These are phyloP conservation scores for Sorex fumeus DNA, from an alignment of 2,113 vertebrate species.

Conservation along the genomic window DNA sequence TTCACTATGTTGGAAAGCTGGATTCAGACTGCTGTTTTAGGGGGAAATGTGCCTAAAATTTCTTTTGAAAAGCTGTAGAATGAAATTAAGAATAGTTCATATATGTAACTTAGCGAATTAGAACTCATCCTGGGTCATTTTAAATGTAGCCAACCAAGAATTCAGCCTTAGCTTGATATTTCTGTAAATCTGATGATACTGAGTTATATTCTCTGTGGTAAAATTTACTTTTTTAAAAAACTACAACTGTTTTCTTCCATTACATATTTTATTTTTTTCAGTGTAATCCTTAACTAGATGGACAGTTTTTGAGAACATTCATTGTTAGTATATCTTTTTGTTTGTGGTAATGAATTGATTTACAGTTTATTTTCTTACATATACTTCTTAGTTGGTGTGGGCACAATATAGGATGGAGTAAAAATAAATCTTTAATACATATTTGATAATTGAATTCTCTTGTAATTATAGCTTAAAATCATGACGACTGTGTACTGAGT, in stretches of 20 bases:
- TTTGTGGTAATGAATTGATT: not conserved
- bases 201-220: constrained; percentile 1
- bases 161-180: not conserved
- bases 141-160: constrained; percentile 32
- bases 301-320: not conserved
- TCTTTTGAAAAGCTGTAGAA: constrained; percentile 1
- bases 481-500: not conserved
- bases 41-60: constrained; percentile 21
- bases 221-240: constrained; percentile 20
- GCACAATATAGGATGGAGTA: not conserved
- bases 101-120: constrained; percentile 27
- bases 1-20: constrained; percentile 33
- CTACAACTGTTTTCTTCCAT: not conserved
- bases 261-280: constrained; percentile 47
- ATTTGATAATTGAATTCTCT: constrained; percentile 27
- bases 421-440: constrained; percentile 14
- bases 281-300: constrained; percentile 12
- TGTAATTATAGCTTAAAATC: constrained; percentile 39
- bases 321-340: not conserved
- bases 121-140: not conserved
- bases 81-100: no score
- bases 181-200: not conserved
- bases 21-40: constrained; percentile 21
- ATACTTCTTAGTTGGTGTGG: constrained; percentile 15
- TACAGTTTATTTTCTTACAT: not conserved